These are phyloP conservation scores for Gadopsis bispinosus DNA, from an alignment of 2,797 vertebrate genomes.

Conservation along the genomic window DNA sequence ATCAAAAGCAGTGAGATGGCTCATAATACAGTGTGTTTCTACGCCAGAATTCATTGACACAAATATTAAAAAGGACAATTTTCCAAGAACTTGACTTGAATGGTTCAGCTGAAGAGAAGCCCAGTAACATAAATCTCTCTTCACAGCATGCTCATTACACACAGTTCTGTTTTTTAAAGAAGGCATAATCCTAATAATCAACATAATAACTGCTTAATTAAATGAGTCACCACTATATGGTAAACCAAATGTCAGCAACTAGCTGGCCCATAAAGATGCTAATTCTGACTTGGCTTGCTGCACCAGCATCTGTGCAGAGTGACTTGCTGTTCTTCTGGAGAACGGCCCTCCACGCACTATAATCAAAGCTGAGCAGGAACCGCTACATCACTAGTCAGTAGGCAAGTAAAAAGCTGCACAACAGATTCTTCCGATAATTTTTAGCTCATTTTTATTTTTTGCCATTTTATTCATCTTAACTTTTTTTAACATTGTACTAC, in stretches of 20 bases:
- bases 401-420: conserved; percentile 3
- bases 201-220: conserved; percentile 11
- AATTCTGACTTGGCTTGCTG: conserved; percentile 28
- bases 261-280: conserved; percentile 30
- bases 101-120: conserved; percentile 15
- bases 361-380: conserved; percentile 16
- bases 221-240: conserved; percentile 24
- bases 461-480: neutral
- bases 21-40: conserved; percentile 9
- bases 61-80: conserved; percentile 35
- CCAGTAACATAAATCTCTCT: neutral
- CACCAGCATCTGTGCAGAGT: conserved; percentile 19
- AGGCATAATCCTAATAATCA: conserved; percentile 7
- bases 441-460: neutral
- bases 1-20: conserved; percentile 15
- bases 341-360: conserved; percentile 21
- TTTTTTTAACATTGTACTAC: neutral
- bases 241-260: conserved; percentile 30
- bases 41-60: neutral
- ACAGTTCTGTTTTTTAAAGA: neutral
- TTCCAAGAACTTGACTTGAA: conserved; percentile 19
- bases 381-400: neutral
- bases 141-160: neutral
- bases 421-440: neutral
- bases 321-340: conserved; percentile 27